A percentile compares a stretch with the other conserved stretches of the same genome.
Conservation (phyloP, 2,888 invertebrate genomes). For the Troilus luridus region DNA sequence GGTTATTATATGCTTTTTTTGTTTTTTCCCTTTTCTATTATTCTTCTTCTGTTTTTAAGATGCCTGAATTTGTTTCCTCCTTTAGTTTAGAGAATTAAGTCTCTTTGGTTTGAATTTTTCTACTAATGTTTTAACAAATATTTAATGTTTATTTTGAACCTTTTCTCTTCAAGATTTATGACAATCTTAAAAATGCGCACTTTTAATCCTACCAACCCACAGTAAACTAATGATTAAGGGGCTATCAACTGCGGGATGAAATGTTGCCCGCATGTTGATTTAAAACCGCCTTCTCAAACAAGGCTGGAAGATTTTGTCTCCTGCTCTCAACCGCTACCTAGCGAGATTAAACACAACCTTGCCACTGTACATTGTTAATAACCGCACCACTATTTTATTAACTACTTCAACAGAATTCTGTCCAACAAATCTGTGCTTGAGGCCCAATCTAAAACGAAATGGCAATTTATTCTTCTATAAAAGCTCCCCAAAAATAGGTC, state of each 20-base stretch:
- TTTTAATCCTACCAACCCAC: no score
- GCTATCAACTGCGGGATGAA: not conserved
- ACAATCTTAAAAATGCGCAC: no score
- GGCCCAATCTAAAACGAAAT: not conserved
- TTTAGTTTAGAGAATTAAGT: no score
- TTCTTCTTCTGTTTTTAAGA: no score
- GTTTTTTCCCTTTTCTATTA: no score
- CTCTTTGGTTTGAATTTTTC: no score
- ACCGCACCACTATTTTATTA: not conserved
- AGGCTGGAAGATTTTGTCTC: not conserved
- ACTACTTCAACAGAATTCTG: not conserved
- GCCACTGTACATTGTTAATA: not conserved
- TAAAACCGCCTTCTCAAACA: not conserved
- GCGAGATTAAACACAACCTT: not conserved
- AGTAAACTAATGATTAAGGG: not conserved
- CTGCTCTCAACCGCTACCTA: not conserved
- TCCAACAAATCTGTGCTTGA: not conserved
- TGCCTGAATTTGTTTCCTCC: no score
- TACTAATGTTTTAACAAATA: no score
- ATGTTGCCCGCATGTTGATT: constrained; percentile 4
- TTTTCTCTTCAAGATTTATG: no score
- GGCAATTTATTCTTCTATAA: no score
- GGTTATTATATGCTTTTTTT: no score
- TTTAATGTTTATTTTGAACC: no score
- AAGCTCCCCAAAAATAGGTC: not conserved